phyloP scores from a whole-genome alignment of 2,113 vertebrate genomes.

The Ranitomeya variabilis region DNA sequence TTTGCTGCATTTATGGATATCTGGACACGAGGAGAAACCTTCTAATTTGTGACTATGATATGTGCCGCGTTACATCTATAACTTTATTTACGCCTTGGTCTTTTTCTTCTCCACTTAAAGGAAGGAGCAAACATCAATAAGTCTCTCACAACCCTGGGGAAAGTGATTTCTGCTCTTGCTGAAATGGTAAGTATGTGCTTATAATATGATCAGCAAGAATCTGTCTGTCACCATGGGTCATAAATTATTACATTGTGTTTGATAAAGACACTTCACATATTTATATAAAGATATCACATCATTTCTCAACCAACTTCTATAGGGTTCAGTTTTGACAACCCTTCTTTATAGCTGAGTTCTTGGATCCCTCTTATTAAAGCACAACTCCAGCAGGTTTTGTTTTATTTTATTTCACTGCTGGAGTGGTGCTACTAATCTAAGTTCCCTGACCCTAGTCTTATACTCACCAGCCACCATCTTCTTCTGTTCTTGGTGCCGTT shows the following conservation, averaged over 20 bases:
- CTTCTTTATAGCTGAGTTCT: neutral
- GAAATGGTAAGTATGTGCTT: slow-evolving; percentile 76
- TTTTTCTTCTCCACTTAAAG: slow-evolving; percentile 63
- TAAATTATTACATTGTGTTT: neutral
- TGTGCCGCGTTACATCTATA: neutral
- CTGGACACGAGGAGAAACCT: neutral
- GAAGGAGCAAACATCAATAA: slow-evolving; percentile 93
- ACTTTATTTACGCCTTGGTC: neutral
- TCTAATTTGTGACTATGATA: neutral
- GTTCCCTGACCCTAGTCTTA: no score
- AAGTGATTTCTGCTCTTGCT: slow-evolving; percentile 87
- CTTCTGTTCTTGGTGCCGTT: no score
- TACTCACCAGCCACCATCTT: no score
- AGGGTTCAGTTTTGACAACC: neutral
- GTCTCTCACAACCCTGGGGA: slow-evolving; percentile 88
- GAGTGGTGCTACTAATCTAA: no score
- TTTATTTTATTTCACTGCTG: no score
- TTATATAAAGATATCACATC: neutral
- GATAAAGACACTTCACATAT: neutral
- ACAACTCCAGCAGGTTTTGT: no score
- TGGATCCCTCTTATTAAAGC: neutral
- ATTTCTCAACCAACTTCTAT: neutral
- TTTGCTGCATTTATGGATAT: neutral
- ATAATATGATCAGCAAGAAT: neutral
- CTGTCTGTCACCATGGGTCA: neutral